phyloP scores from a whole-genome alignment of 2,888 invertebrate genomes.

The Hyposoter dolosus region DNA sequence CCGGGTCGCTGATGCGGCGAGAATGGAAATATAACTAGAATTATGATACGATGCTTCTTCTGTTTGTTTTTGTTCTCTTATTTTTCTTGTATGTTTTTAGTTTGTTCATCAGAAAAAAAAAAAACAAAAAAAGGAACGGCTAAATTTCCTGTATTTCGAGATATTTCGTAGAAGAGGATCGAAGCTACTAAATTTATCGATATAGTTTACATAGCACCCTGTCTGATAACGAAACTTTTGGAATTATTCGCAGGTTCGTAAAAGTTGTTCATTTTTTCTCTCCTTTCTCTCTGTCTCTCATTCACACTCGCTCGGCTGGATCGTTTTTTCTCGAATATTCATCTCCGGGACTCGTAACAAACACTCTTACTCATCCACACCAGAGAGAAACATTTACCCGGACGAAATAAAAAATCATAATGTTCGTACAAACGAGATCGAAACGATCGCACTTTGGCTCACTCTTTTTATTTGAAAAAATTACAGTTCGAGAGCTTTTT shows the following conservation, averaged over 20 bases:
- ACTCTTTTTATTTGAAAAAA: conserved; percentile 3
- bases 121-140: conserved; percentile 3
- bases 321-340: conserved; percentile 21
- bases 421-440: conserved; percentile 37
- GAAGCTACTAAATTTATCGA: conserved; percentile 59
- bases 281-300: conserved; percentile 49
- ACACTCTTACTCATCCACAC: conserved; percentile 22
- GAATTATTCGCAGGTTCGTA: conserved; percentile 67
- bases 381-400: conserved; percentile 27
- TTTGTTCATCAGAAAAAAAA: background rate
- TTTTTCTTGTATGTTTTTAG: background rate
- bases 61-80: background rate
- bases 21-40: conserved; percentile 46
- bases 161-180: conserved; percentile 48
- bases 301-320: conserved; percentile 35
- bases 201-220: conserved; percentile 58
- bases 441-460: conserved; percentile 45
- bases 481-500: conserved; percentile 31
- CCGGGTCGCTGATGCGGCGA: conserved; percentile 68
- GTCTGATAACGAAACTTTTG: conserved; percentile 49
- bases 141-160: conserved; percentile 46
- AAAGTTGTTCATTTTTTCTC: conserved; percentile 40
- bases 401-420: background rate
- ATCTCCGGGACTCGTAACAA: conserved; percentile 36
- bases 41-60: conserved; percentile 32